Percentiles rank a stretch among this genome's conserved stretches.
phyloP scores from a whole-genome alignment of 2,113 vertebrate species.

The Alligator sinensis region DNA sequence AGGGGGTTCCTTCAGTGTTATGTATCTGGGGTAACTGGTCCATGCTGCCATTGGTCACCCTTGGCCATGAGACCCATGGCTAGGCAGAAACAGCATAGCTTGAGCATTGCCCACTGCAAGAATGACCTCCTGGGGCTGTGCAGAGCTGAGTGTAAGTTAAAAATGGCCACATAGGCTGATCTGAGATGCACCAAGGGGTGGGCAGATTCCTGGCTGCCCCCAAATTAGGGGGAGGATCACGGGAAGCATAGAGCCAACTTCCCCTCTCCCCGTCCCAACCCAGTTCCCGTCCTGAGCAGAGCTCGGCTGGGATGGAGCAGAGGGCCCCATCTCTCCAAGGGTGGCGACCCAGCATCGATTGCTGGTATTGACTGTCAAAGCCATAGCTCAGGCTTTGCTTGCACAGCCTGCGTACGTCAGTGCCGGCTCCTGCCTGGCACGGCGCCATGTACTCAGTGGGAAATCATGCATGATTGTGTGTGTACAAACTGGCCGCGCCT shows the following conservation, averaged over 20 bases:
- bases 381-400: background rate
- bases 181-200: background rate
- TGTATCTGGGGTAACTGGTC: no score
- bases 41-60: no score
- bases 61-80: no score
- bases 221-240: background rate
- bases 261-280: background rate
- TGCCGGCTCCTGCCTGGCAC: background rate
- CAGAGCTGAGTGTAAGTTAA: background rate
- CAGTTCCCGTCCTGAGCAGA: fast-evolving
- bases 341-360: background rate
- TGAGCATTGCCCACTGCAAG: background rate
- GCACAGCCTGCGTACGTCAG: background rate
- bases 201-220: background rate
- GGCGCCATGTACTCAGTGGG: background rate
- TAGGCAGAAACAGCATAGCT: background rate
- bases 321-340: background rate
- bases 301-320: background rate
- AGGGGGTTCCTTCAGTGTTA: no score
- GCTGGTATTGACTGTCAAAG: background rate
- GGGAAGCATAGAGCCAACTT: background rate
- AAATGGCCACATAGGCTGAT: background rate
- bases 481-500: no score
- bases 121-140: background rate
- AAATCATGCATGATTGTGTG: background rate